These are phyloP conservation scores for Heliconius hortense DNA, from an alignment of 2,888 invertebrate species.

Conservation along the genomic window DNA sequence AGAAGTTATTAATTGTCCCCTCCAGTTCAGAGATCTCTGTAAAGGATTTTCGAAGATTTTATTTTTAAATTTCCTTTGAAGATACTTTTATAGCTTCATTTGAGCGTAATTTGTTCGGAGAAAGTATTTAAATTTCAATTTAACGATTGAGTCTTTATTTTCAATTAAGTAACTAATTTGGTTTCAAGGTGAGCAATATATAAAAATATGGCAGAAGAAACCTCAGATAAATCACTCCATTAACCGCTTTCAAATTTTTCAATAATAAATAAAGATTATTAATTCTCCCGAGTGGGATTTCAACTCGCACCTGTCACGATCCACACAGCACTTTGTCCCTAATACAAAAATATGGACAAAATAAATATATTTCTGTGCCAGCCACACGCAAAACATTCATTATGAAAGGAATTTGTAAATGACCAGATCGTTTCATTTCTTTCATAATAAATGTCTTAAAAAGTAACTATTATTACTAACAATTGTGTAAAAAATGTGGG, in stretches of 20 bases:
- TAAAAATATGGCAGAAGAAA: background rate
- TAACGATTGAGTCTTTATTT: background rate
- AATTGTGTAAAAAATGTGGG: background rate
- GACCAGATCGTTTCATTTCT: background rate
- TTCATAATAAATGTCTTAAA: background rate
- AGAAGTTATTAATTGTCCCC: conserved; percentile 31
- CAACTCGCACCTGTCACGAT: too few relatives aligned
- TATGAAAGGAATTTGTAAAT: conserved; percentile 8
- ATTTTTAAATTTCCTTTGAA: conserved; percentile 12
- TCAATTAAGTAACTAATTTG: background rate
- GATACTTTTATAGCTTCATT: conserved; percentile 18
- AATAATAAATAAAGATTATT: too few relatives aligned
- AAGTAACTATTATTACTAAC: background rate
- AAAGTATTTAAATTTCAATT: conserved; percentile 6
- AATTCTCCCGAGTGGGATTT: background rate
- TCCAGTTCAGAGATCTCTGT: conserved; percentile 10
- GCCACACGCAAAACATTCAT: conserved; percentile 25
- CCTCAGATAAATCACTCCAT: background rate
- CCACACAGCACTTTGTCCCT: too few relatives aligned
- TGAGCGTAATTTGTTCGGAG: conserved; percentile 7
- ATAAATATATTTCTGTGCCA: background rate
- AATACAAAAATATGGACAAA: background rate
- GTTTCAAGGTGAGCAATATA: too few relatives aligned
- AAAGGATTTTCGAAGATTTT: conserved; percentile 12
- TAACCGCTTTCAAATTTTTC: too few relatives aligned